These are phyloP conservation scores for Nansenia antarctica DNA, from an alignment of 2,113 vertebrate genomes.

Conservation along the genomic window DNA sequence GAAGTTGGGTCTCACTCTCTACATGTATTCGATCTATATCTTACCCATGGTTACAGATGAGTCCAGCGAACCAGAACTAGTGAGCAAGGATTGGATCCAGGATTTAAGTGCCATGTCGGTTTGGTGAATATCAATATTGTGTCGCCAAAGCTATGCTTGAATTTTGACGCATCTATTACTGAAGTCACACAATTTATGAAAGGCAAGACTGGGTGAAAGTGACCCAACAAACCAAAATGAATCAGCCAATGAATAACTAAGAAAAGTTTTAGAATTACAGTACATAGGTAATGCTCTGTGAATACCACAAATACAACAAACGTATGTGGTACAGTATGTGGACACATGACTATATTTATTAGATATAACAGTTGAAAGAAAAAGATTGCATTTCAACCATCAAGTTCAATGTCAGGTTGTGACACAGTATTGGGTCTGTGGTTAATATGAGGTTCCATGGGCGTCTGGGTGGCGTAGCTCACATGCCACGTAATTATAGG, in stretches of 20 bases:
- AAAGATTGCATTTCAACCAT: background rate
- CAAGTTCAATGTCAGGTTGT: background rate
- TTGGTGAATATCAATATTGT: conserved; percentile 18
- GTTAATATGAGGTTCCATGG: background rate
- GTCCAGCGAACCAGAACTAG: conserved; percentile 38
- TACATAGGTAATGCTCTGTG: background rate
- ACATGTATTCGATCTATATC: conserved; percentile 19
- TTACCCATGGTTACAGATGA: conserved; percentile 8
- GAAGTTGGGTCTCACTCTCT: conserved; percentile 9
- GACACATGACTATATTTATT: background rate
- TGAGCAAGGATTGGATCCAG: conserved; percentile 13
- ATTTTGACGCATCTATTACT: background rate
- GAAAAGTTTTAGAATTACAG: background rate
- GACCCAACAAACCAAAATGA: background rate
- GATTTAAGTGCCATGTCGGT: conserved; percentile 15
- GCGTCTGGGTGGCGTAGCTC: no score
- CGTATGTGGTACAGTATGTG: background rate
- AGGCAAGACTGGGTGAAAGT: background rate
- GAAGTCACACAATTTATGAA: background rate
- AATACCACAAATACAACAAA: background rate
- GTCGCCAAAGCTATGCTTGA: background rate
- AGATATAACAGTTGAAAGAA: background rate
- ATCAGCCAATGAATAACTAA: background rate
- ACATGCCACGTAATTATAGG: no score
- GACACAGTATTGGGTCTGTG: background rate